A percentile compares a stretch with the other conserved stretches of the same genome.
These are phyloP conservation scores for Eristalinus sepulchralis DNA, from an alignment of 2,888 invertebrate genomes.

Conservation along the genomic window DNA sequence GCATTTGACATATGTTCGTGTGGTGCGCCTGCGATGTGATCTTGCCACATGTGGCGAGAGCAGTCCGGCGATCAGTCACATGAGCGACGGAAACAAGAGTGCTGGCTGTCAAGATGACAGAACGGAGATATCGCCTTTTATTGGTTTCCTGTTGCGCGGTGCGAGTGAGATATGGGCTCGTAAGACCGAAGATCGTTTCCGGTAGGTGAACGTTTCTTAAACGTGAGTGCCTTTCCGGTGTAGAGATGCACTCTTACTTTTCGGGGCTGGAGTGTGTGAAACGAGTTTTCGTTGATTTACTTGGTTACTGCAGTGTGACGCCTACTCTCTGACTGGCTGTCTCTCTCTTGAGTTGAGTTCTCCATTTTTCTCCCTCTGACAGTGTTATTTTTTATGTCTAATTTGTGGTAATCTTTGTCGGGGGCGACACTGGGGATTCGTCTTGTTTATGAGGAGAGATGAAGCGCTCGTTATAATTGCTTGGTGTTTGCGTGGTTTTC, in stretches of 20 bases:
- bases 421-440: neutral
- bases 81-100: conserved; percentile 14
- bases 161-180: conserved; percentile 13
- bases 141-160: conserved; percentile 37
- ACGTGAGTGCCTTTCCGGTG: neutral
- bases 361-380: neutral
- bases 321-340: neutral
- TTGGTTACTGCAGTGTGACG: neutral
- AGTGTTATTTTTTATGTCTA: neutral
- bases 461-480: neutral
- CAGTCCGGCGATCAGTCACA: conserved; percentile 4
- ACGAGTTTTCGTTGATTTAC: neutral
- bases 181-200: neutral
- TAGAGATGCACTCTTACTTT: neutral
- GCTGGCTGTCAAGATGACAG: conserved; percentile 30
- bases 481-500: neutral
- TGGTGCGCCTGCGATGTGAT: conserved; percentile 5
- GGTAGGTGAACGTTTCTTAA: conserved; percentile 9
- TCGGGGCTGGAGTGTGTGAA: neutral
- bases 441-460: neutral
- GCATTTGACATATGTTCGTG: conserved; percentile 23
- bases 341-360: too few relatives aligned
- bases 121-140: conserved; percentile 27
- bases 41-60: conserved; percentile 14
- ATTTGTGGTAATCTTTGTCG: neutral